Base-by-base conservation (phyloP, 2,113 vertebrate species). In the Centropus unirufus region DNA sequence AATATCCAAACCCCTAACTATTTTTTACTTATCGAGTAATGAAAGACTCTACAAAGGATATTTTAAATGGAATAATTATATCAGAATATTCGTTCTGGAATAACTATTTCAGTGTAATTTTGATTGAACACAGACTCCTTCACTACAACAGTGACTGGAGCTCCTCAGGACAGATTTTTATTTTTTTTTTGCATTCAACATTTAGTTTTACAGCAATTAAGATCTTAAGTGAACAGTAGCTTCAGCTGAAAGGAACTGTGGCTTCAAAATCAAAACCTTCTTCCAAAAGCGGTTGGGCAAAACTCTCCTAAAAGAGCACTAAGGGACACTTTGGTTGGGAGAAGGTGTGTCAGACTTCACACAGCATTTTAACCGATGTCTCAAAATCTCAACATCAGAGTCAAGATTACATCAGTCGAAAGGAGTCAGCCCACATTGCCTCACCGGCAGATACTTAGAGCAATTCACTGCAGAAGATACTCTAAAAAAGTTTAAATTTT, bases 371-470 rank as follows among this genome's bases (percentile, higher is more conserved):
- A 5, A 64, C 63, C 76, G 32, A 59, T 8, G 24, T 12, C 11
- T 76, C 47, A 5, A 0, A 19, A 16, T 44, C 23, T 76, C 24
- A 86, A 26, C 24, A 68, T 15, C 29, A 42, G 44, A 34, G 22
- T 47, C 34, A 22, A 69, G 1, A 1, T 61, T 34, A 52, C 21
- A 66, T 12, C 27, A 67, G 66, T 13, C 22, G 64, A 76, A n/a
- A 61, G 1, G 11, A 39, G n/a, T 39, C 62, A 83, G 36, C 11
- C 47, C 6, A 1, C 0, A 0, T 23, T 68, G 21, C 34, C 30
- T 59, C 55, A 32, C 40, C 29, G 59, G 54, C 44, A 59, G 40
- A 11, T 18, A 59, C 16, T 26, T 30, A 81, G 81, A 62, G 5
- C 30, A 87, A 44, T 57, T 29, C 51, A 42, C 29, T 39, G 26